phyloP scores from a whole-genome alignment of 2,888 invertebrate genomes.

The Nomada hirtipes region DNA sequence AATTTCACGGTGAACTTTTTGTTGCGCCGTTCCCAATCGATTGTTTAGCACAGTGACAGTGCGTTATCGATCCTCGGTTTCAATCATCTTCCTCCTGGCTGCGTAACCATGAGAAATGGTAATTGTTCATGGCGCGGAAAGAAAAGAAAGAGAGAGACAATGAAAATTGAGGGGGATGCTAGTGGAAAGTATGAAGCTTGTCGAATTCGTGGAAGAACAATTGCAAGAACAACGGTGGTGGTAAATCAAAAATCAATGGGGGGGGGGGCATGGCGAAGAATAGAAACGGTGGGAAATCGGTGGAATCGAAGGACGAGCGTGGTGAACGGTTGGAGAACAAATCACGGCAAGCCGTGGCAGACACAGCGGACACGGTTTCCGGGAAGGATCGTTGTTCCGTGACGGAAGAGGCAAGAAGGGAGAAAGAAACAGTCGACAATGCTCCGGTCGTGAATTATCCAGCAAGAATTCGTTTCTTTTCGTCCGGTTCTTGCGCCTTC shows the following conservation, averaged over 20 bases:
- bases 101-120: slow-evolving; percentile 51
- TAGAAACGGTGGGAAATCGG: slow-evolving; percentile 48
- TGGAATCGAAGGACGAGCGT: slow-evolving; percentile 68
- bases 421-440: slow-evolving; percentile 57
- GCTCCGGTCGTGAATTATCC: slow-evolving; percentile 53
- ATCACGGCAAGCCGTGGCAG: slow-evolving; percentile 64
- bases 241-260: slow-evolving; percentile 55
- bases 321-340: slow-evolving; percentile 69
- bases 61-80: slow-evolving; percentile 19
- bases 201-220: slow-evolving; percentile 50
- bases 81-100: neutral
- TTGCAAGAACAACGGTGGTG: slow-evolving; percentile 34
- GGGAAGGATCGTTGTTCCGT: slow-evolving; percentile 78
- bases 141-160: neutral
- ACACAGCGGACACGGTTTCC: slow-evolving; percentile 72
- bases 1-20: slow-evolving; percentile 42
- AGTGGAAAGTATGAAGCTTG: slow-evolving; percentile 26
- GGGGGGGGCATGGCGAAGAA: slow-evolving; percentile 32
- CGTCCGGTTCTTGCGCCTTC: slow-evolving; percentile 39
- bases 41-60: slow-evolving; percentile 39
- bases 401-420: slow-evolving; percentile 68
- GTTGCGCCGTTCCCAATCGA: slow-evolving; percentile 58
- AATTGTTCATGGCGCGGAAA: slow-evolving; percentile 5
- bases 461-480: slow-evolving; percentile 62
- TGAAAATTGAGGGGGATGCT: neutral